Evolutionary conservation across 2,888 invertebrate genomes (phyloP), one percentile per base, ranked within the genome.

Genomic region (Calameuta idolon): DNA sequence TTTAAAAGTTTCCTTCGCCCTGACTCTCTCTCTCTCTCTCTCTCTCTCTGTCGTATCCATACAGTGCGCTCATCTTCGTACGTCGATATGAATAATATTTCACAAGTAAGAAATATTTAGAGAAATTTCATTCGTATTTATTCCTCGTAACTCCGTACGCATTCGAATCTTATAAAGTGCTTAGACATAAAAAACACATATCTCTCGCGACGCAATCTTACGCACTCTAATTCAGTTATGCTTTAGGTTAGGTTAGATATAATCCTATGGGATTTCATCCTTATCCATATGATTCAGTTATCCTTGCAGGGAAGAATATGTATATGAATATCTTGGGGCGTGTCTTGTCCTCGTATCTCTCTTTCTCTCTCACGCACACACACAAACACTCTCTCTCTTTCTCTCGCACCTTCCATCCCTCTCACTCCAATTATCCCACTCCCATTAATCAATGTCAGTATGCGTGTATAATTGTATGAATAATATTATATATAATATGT

Each of bases 361-460:
- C 23, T 79, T 37, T 69, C 33, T 11, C 33, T 15, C 34, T 69
- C 68, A 33, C 69, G 30, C 40, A 68, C 74, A 31, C 34, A 69
- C 74, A 12, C n/a, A n/a, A n/a, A n/a, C n/a, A n/a, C n/a, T n/a
- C n/a, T n/a, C n/a, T n/a, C 77, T 82, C 77, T 74, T 34, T 80
- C 81, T 31, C 75, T 79, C 73, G 78, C 23, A 30, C 68, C 11
- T 12, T 34, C 69, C 11, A n/a, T 76, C 68, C 12, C 73, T 31
- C 73, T 40, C 40, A 40, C 40, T 40, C 40, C 40, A 15, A 40
- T 40, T 40, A 40, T 40, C 40, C 40, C 40, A 5, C 77, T 81
- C 81, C 83, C 80, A 81, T 71, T 83, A 83, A 83, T 76, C 81
- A 81, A 80, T 78, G 76, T 77, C 79, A 76, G 73, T 75, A 77